These are phyloP conservation scores for Forbesichthys papilliferus DNA, from an alignment of 2,113 vertebrate genomes.

Conservation along the genomic window DNA sequence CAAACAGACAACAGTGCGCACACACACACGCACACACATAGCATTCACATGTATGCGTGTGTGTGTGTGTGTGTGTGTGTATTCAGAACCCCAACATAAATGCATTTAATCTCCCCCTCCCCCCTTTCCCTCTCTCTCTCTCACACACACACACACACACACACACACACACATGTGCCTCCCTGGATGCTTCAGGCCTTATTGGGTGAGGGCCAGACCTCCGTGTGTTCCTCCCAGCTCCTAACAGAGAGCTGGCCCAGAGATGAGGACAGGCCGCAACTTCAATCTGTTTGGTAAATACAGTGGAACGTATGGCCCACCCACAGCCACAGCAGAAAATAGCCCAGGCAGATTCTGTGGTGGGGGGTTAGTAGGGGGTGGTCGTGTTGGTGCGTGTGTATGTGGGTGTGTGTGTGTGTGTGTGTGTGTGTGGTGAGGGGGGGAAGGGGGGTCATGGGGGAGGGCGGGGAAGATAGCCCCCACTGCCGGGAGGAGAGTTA, in stretches of 20 bases:
- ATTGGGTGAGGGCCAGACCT: constrained; percentile 69
- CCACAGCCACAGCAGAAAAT: constrained; percentile 63
- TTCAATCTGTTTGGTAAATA: constrained; percentile 76
- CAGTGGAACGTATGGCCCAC: constrained; percentile 64
- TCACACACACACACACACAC: constrained; percentile 12
- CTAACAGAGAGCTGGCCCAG: constrained; percentile 56
- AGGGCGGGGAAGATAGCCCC: neutral
- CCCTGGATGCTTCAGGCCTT: constrained; percentile 66
- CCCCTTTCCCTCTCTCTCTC: neutral
- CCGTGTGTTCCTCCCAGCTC: constrained; percentile 57
- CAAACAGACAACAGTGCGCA: constrained; percentile 34
- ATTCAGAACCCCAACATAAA: neutral
- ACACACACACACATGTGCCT: constrained; percentile 41
- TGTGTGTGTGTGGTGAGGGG: constrained; percentile 3
- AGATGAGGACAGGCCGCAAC: constrained; percentile 60
- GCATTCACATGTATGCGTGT: neutral
- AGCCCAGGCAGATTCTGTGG: constrained; percentile 44
- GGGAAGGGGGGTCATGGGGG: constrained; percentile 34
- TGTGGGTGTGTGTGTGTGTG: neutral
- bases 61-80: neutral
- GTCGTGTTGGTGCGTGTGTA: too few relatives aligned
- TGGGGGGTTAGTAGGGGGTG: constrained; percentile 26
- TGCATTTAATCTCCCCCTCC: neutral
- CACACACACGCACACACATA: constrained; percentile 25
- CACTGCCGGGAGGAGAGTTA: constrained; percentile 3